phyloP scores from a whole-genome alignment of 2,113 vertebrate species.

The Megatriorchis doriae region DNA sequence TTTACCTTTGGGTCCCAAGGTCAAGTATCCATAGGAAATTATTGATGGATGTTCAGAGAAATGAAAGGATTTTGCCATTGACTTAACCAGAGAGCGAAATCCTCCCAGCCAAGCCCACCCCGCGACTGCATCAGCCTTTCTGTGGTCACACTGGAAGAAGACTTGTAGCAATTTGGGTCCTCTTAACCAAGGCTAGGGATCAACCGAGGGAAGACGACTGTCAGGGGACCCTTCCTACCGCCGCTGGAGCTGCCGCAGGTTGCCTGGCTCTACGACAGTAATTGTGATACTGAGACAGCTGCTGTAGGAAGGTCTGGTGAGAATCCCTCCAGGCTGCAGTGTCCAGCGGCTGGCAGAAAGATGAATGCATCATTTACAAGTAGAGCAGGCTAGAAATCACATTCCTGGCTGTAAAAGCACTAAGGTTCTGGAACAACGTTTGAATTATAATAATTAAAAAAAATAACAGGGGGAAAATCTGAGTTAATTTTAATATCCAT shows the following conservation, averaged over 20 bases:
- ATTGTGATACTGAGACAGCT: background rate
- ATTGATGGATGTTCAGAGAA: background rate
- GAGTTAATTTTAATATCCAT: background rate
- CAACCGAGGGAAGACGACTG: background rate
- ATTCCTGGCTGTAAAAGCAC: background rate
- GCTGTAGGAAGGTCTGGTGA: background rate
- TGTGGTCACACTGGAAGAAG: background rate
- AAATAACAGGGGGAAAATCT: fast-evolving
- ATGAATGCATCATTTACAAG: background rate
- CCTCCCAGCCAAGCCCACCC: background rate
- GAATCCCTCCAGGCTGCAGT: background rate
- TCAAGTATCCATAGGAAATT: background rate
- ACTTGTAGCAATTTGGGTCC: background rate
- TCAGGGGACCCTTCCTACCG: background rate
- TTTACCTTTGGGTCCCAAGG: background rate
- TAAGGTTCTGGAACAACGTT: background rate
- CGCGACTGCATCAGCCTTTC: background rate
- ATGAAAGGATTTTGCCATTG: background rate
- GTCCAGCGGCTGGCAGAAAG: background rate
- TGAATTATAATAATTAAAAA: background rate
- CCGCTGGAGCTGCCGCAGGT: background rate
- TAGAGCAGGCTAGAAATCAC: background rate
- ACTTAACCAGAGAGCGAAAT: background rate
- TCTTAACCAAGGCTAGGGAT: background rate
- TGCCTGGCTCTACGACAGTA: background rate